These are phyloP conservation scores for Chironomus tentans DNA, from an alignment of 2,888 invertebrate species.

Conservation along the genomic window DNA sequence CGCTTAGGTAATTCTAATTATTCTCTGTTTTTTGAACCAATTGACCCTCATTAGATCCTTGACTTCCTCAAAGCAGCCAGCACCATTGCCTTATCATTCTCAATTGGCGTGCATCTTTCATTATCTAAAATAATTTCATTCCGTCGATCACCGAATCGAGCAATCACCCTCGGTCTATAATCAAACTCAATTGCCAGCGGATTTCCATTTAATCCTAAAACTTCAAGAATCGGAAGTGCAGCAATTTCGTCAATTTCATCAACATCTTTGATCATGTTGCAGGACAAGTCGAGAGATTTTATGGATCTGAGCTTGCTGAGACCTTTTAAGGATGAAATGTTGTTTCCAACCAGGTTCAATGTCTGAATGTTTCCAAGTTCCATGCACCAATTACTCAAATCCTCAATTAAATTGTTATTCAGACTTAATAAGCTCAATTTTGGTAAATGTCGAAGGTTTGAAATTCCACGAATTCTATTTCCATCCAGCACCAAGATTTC, in stretches of 20 bases:
- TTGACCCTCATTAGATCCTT: constrained; percentile 29
- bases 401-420: constrained; percentile 64
- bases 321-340: constrained; percentile 59
- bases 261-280: constrained; percentile 71
- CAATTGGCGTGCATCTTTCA: constrained; percentile 75
- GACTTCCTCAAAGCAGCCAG: constrained; percentile 67
- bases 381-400: constrained; percentile 69
- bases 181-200: constrained; percentile 46
- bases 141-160: constrained; percentile 76
- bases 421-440: constrained; percentile 67
- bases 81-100: constrained; percentile 85
- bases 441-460: constrained; percentile 69
- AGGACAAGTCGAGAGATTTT: constrained; percentile 74
- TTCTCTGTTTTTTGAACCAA: too few relatives aligned
- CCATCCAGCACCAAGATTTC: constrained; percentile 64
- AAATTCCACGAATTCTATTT: constrained; percentile 65
- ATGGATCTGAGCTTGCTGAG: constrained; percentile 79
- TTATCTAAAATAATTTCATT: constrained; percentile 79
- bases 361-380: constrained; percentile 82
- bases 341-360: constrained; percentile 74
- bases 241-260: constrained; percentile 73
- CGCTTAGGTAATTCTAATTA: too few relatives aligned
- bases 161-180: constrained; percentile 82
- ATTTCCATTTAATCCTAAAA: constrained; percentile 18
- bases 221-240: constrained; percentile 75